A percentile compares a stretch with the other conserved stretches of the same genome.
Evolutionary conservation across 2,797 vertebrate genomes (phyloP).

Genomic region (Onychomys torridus): DNA sequence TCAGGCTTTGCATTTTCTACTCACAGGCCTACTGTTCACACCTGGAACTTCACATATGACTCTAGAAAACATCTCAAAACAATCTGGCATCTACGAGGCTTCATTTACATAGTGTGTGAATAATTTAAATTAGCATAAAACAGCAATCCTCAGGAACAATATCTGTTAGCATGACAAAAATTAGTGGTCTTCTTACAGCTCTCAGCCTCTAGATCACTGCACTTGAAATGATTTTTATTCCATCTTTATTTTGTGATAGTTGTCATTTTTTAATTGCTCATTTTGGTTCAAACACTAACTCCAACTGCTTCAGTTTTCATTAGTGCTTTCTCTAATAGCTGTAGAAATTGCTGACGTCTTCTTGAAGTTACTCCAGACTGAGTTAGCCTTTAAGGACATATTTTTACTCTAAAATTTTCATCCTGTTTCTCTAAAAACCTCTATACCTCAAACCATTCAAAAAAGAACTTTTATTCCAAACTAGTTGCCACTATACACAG

Average conservation of each 20-base stretch:
- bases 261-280: background rate
- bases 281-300: background rate
- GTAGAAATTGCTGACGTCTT: background rate
- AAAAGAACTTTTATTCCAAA: background rate
- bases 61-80: conserved; percentile 6
- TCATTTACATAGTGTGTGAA: no score
- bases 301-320: background rate
- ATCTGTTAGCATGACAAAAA: background rate
- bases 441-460: background rate
- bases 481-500: background rate
- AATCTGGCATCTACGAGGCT: background rate
- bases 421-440: background rate
- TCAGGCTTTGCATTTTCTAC: background rate
- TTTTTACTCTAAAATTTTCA: background rate
- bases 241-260: background rate
- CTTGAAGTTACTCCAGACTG: background rate
- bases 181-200: background rate
- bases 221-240: background rate
- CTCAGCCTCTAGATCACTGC: background rate
- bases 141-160: background rate
- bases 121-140: background rate
- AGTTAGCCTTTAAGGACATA: background rate
- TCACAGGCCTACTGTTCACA: background rate
- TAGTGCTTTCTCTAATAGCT: background rate
- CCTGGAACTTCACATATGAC: background rate